Conservation (phyloP, 2,888 invertebrate genomes). For the Eristalis arbustorum region DNA sequence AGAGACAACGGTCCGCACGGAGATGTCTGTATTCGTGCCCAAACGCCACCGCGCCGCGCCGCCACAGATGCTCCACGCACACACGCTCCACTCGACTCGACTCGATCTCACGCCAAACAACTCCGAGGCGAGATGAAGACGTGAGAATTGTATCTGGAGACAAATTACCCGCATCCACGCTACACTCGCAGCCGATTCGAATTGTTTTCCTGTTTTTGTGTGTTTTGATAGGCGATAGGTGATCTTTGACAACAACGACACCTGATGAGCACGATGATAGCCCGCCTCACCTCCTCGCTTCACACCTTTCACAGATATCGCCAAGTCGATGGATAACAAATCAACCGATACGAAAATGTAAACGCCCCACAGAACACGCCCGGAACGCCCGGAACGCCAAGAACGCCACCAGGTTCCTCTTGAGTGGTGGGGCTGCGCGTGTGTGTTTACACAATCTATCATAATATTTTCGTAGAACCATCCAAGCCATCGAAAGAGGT, state of each 20-base stretch:
- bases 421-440: conserved; percentile 1
- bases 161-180: conserved; percentile 58
- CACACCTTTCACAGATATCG: conserved; percentile 16
- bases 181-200: not conserved
- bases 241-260: conserved; percentile 23
- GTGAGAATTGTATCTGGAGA: conserved; percentile 25
- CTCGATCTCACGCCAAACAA: not conserved
- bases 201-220: not conserved
- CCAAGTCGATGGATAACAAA: conserved; percentile 29
- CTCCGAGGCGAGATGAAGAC: not conserved
- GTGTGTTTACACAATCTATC: conserved; percentile 54
- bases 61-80: not conserved
- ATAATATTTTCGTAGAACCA: conserved; percentile 35
- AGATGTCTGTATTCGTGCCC: not conserved
- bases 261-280: conserved; percentile 21
- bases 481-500: not conserved
- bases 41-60: not conserved
- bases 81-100: not conserved
- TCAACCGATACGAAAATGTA: conserved; percentile 48
- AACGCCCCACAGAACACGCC: conserved; percentile 25
- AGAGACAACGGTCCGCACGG: conserved; percentile 25
- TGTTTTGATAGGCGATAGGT: conserved; percentile 11
- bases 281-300: not conserved
- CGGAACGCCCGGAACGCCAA: not conserved
- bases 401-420: not conserved